A percentile compares a stretch with the other conserved stretches of the same genome.
Evolutionary conservation across 2,113 vertebrate genomes (phyloP).

Genomic region (Hemichromis elongatus): DNA sequence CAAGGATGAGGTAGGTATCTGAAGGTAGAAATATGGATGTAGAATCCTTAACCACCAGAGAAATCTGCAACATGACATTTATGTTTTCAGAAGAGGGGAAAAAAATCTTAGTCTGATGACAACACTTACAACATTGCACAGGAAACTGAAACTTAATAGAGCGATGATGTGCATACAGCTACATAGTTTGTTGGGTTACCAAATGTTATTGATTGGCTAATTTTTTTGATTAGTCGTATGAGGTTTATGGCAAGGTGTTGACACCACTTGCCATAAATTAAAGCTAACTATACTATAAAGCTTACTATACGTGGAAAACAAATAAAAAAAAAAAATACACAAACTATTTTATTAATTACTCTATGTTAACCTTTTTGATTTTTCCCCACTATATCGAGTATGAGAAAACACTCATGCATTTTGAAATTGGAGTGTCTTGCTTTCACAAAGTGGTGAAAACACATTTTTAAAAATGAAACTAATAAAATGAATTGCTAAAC

Average conservation of each 20-base stretch:
- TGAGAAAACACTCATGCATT: not conserved
- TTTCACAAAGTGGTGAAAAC: not conserved
- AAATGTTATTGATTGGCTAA: not conserved
- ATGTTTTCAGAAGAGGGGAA: not conserved
- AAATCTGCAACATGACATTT: not conserved
- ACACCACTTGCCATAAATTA: not conserved
- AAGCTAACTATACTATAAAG: not conserved
- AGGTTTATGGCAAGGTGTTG: not conserved
- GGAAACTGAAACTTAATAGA: not conserved
- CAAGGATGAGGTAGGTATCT: slow-evolving; percentile 41
- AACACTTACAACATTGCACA: not conserved
- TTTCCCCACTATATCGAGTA: too few relatives aligned
- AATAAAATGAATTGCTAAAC: not conserved
- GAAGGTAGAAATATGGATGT: not conserved
- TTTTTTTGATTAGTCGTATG: not conserved
- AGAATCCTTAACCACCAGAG: not conserved
- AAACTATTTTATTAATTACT: too few relatives aligned
- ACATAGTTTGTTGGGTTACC: not conserved
- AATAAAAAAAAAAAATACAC: not conserved
- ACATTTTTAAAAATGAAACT: not conserved
- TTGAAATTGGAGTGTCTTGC: too few relatives aligned
- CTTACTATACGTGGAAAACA: not conserved
- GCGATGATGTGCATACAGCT: not conserved
- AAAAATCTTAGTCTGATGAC: not conserved
- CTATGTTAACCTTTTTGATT: too few relatives aligned